Evolutionary conservation across 2,113 vertebrate species (phyloP).

Genomic region (Fukomys damarensis): DNA sequence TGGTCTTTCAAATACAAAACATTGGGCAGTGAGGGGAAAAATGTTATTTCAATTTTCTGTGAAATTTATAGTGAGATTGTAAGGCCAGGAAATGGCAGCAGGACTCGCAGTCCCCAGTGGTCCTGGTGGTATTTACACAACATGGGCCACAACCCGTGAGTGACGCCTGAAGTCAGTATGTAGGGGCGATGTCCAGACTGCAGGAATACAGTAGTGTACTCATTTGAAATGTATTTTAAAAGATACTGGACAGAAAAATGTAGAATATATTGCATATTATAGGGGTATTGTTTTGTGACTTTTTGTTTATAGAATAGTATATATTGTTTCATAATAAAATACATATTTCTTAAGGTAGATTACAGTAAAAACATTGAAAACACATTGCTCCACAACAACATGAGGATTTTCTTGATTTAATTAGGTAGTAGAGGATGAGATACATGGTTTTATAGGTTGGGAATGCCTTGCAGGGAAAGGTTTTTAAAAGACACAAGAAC

Average conservation of each 20-base stretch:
- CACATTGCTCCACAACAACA: background rate
- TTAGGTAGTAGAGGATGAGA: background rate
- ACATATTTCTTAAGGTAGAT: background rate
- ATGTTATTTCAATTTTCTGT: background rate
- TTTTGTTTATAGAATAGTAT: background rate
- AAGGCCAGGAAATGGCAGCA: background rate
- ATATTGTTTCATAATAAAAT: background rate
- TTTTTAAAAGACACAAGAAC: background rate
- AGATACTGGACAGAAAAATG: background rate
- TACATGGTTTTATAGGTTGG: background rate
- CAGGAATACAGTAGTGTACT: background rate
- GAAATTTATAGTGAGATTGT: background rate
- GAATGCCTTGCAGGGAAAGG: background rate
- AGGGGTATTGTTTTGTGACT: background rate
- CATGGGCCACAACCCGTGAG: background rate
- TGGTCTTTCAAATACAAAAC: background rate
- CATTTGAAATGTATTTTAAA: background rate
- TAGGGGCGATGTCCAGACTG: background rate
- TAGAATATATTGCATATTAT: background rate
- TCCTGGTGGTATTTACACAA: background rate
- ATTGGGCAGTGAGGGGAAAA: background rate
- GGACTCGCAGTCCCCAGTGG: fast-evolving
- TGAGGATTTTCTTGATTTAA: background rate
- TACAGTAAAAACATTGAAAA: background rate
- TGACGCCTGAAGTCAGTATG: background rate